Conservation (phyloP, 2,113 vertebrate genomes). For the Hypanus sabinus region DNA sequence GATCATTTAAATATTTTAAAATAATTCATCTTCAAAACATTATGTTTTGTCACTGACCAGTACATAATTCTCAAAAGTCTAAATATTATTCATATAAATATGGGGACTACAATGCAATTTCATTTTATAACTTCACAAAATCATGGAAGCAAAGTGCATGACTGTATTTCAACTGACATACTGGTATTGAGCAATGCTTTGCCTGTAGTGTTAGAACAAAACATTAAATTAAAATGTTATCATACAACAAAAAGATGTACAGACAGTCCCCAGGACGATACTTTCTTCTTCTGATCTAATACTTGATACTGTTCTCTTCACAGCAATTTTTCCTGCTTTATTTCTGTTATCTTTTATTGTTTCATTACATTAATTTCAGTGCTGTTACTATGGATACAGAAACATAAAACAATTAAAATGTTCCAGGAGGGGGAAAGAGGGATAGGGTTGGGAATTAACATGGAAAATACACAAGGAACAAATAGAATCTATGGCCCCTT, state of each 20-base stretch:
- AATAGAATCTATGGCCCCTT: not conserved
- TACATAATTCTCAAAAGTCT: not conserved
- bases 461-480: not conserved
- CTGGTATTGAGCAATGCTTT: not conserved
- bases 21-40: no score
- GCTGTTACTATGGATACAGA: not conserved
- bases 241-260: not conserved
- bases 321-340: not conserved
- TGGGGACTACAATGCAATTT: not conserved
- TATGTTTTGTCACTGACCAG: not conserved
- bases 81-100: not conserved
- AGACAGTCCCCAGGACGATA: not conserved
- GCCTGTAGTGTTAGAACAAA: not conserved
- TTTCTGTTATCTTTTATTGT: not conserved
- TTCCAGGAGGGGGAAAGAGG: not conserved
- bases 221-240: not conserved
- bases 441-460: no score
- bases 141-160: not conserved
- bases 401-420: not conserved
- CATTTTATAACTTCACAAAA: not conserved
- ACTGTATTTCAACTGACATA: not conserved
- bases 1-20: not conserved
- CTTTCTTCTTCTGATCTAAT: not conserved
- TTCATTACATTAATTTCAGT: not conserved
- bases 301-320: not conserved